Evolutionary conservation across 2,113 vertebrate species (phyloP), one percentile per base, ranked within the genome.

Genomic region (Symphodus melops): DNA sequence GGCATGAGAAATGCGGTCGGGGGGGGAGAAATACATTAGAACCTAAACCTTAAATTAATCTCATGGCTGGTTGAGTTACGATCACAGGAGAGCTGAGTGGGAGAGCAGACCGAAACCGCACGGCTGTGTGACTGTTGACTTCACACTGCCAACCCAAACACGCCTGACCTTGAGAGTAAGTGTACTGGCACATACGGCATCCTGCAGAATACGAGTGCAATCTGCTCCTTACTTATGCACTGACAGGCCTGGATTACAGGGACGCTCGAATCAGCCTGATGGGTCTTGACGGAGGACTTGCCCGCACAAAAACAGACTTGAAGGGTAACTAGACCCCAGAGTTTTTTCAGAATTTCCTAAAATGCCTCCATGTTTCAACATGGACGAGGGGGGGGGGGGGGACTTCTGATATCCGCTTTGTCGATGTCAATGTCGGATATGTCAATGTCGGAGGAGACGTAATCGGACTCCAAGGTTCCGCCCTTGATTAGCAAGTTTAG

Each of bases 131-230:
- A 58, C 75, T 84, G 77, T 87, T 85, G 71, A 75, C 74, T n/a
- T 16, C 28, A 8, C 70, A n/a, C 0, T 53, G 88, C 86, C 86
- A 86, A 88, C 56, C 55, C 53, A 86, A 92, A 92, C 77, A 88
- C 16, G 77, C 74, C 84, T 68, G 77, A 81, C 84, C 77, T 89
- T 89, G 57, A 39, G 53, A 42, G 11, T 68, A 77, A 84, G 75
- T 60, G 68, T 33, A 55, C 82, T 79, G 83, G 80, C 83, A 81
- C 67, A 33, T 33, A 3, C 10, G 39, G 21, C 20, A 49, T 62
- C 61, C 79, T 60, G 60, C 33, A 68, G 44, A 52, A 55, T n/a
- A n/a, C n/a, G 7, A 46, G 58, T 2, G 28, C 53, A 61, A 59
- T 54, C 66, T 2, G 39, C 58, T 52, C 84, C 53, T 70, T 77